These are phyloP conservation scores for Spisula subtruncata DNA, from an alignment of 2,888 invertebrate species.

Conservation along the genomic window DNA sequence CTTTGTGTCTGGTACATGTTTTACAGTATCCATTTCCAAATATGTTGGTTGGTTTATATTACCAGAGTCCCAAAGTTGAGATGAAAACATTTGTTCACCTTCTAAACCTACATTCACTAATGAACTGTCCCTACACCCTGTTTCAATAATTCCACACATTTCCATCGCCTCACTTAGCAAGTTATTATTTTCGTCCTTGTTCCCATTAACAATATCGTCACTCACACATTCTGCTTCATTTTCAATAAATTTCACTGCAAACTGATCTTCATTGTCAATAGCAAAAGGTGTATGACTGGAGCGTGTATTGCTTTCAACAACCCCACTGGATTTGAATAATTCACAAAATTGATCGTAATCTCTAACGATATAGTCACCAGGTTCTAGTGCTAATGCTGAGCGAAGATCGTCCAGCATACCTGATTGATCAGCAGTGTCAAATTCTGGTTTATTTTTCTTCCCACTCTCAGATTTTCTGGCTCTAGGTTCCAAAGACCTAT, in stretches of 20 bases:
- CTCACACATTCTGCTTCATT: background rate
- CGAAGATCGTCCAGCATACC: background rate
- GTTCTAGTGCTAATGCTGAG: background rate
- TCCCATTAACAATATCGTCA: background rate
- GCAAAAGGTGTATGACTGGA: background rate
- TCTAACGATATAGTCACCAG: background rate
- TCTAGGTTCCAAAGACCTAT: background rate
- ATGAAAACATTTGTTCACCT: background rate
- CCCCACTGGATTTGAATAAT: background rate
- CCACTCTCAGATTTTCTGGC: background rate
- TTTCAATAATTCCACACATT: background rate
- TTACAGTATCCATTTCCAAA: too few relatives aligned
- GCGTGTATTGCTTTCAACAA: background rate
- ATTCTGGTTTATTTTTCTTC: background rate
- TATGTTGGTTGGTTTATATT: background rate
- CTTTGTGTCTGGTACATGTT: too few relatives aligned
- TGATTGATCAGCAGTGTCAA: background rate
- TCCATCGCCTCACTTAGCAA: background rate
- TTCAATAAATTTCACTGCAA: background rate
- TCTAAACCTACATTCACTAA: background rate
- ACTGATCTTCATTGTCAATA: background rate
- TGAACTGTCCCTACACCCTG: background rate
- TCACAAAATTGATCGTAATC: slow-evolving; percentile 2
- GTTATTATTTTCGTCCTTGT: background rate
- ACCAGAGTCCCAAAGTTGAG: background rate